Base-by-base conservation (phyloP, 2,797 vertebrate species). In the Ctenopoma kingsleyae region DNA sequence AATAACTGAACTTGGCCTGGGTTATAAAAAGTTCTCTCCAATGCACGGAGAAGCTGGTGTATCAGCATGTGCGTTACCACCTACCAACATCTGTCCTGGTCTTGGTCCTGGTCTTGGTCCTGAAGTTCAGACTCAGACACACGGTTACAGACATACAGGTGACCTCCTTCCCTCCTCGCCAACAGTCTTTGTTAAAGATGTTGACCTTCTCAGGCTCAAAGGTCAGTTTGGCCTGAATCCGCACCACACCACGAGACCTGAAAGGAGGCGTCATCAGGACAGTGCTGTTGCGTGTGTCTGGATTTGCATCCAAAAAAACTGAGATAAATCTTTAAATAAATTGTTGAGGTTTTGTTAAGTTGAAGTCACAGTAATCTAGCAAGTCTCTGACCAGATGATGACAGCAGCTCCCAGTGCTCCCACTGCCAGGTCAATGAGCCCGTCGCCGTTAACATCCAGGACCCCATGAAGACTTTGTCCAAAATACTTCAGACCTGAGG, bases 161-260 rank as follows among this genome's bases (percentile, higher is more conserved):
- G 84, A 97, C 96, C 0, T 97, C 95, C 73, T 95, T 95, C 35
- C 97, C 96, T 0, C 90, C 95, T 54, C 96, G 89, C 51, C 65
- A 72, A 75, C 97, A 99, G 90, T 98, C 96, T 78, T 97, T 96
- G 92, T 95, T 95, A 74, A 99, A 99, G 81, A 98, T 89, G 74
- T 98, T 98, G 81, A 99, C 95, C 87, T 97, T 98, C 79, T 95
- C 30, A 0, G 97, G 98, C 87, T 98, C 95, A 4, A 99, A 99
- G 72, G 64, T 89, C 67, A 97, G 86, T 55, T 87, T 93, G 79
- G 95, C 86, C 0, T 96, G 93, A 83, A 99, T 88, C 70, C 79
- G 93, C 16, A 98, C 90, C 22, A 98, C 96, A 0, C 94, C 95
- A 7, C 97, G 96, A 67, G 97, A 96, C 97, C 98, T 99, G 89